Conservation (phyloP, 2,888 invertebrate genomes). For the Aleiodes alternator region DNA sequence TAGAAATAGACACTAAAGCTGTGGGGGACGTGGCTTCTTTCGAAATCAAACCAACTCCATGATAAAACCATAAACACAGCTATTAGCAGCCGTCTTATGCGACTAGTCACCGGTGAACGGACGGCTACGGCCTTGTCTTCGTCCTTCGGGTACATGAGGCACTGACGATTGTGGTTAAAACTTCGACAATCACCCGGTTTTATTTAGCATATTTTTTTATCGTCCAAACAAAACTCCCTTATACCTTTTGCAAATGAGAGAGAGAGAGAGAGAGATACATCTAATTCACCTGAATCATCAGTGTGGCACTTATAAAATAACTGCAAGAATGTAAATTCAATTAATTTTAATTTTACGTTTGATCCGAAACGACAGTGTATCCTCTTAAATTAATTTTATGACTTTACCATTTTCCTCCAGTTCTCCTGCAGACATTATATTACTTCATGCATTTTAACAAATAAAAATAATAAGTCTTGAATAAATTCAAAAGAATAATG, state of each 20-base stretch:
- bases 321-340: conserved; percentile 11
- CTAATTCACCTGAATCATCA: conserved; percentile 13
- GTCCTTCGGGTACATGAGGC: conserved; percentile 56
- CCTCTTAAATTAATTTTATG: conserved; percentile 1
- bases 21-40: conserved; percentile 47
- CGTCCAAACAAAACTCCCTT: conserved; percentile 4
- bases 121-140: conserved; percentile 60
- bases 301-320: not conserved
- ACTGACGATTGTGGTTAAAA: conserved; percentile 46
- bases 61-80: conserved; percentile 45
- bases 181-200: conserved; percentile 46
- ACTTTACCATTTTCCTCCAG: not conserved
- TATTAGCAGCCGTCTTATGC: conserved; percentile 51
- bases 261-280: not conserved
- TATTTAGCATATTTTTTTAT: conserved; percentile 22
- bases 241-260: conserved; percentile 4
- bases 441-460: not conserved
- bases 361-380: not conserved
- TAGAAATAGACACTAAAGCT: conserved; percentile 15
- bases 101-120: conserved; percentile 57
- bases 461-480: not conserved
- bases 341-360: conserved; percentile 21
- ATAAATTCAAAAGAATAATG: conserved; percentile 22
- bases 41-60: conserved; percentile 46
- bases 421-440: not conserved